A percentile compares a stretch with the other conserved stretches of the same genome.
Conservation (phyloP, 2,113 vertebrate genomes). For the Antennarius striatus region DNA sequence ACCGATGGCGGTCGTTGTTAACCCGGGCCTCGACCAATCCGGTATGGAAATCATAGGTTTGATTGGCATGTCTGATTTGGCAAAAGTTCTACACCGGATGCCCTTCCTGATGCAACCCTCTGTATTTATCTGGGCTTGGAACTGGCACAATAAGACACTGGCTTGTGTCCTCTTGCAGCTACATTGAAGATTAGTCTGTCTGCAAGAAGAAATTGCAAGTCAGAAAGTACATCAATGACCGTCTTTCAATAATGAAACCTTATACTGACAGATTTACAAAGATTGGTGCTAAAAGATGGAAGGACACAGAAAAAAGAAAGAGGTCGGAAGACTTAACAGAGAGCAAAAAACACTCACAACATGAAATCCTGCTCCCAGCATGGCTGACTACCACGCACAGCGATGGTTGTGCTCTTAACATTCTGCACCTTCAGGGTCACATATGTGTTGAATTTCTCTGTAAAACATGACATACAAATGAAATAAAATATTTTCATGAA, state of each 20-base stretch:
- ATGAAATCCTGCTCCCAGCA: constrained; percentile 99
- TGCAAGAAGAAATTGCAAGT: background rate
- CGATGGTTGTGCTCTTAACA: constrained; percentile 98
- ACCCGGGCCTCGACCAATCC: too few species aligned
- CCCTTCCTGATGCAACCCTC: too few species aligned
- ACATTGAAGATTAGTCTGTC: background rate
- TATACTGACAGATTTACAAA: background rate
- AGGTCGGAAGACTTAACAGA: background rate
- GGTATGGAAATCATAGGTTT: too few species aligned
- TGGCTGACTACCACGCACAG: constrained; percentile 93
- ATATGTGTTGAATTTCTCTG: constrained; percentile 99
- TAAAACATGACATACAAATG: constrained; percentile 12
- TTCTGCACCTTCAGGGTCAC: constrained; percentile 99
- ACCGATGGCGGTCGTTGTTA: too few species aligned
- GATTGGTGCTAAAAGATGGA: too few species aligned
- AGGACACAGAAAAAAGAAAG: background rate
- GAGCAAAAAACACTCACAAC: constrained; percentile 86
- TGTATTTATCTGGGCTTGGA: too few species aligned
- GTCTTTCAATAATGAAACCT: background rate
- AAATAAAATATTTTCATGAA: background rate
- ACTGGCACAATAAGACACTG: too few species aligned
- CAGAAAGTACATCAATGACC: background rate
- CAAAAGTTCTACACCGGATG: too few species aligned
- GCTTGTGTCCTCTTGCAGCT: too few species aligned
- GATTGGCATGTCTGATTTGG: too few species aligned